These are phyloP conservation scores for Nilaparvata lugens DNA, from an alignment of 1,140 invertebrate genomes.

Conservation along the genomic window DNA sequence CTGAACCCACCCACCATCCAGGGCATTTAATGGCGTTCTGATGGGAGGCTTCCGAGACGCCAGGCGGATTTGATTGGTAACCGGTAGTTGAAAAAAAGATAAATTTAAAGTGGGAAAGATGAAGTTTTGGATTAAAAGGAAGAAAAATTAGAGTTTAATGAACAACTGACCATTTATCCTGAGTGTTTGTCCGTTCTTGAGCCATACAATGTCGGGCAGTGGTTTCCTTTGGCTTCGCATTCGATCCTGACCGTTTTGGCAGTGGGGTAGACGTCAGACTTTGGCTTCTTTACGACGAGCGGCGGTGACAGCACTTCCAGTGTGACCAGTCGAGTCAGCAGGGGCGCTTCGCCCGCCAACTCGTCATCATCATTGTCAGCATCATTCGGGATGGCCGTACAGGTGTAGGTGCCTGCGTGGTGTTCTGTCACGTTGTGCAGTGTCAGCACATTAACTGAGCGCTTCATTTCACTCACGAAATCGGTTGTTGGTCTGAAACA, in stretches of 20 bases:
- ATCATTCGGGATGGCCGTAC: conserved; percentile 12
- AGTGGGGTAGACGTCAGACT: conserved; percentile 46
- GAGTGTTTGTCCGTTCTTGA: conserved; percentile 54
- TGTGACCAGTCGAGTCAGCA: conserved; percentile 15
- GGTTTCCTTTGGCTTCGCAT: conserved; percentile 55
- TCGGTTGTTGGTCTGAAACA: conserved; percentile 8
- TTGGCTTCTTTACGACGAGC: conserved; percentile 45
- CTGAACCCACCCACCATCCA: too few relatives aligned
- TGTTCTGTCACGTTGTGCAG: conserved; percentile 10
- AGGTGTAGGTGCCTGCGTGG: conserved; percentile 21
- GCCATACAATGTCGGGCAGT: conserved; percentile 52
- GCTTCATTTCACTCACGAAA: conserved; percentile 4
- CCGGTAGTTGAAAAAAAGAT: too few relatives aligned
- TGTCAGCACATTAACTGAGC: conserved; percentile 18
- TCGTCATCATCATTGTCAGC: background rate
- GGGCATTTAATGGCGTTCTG: too few relatives aligned
- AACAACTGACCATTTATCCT: conserved; percentile 42
- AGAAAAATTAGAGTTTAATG: too few relatives aligned
- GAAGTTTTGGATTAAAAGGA: too few relatives aligned
- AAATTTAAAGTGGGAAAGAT: too few relatives aligned
- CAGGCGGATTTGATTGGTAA: too few relatives aligned
- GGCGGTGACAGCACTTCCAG: conserved; percentile 49
- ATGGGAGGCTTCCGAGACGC: too few relatives aligned
- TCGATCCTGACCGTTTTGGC: conserved; percentile 58
- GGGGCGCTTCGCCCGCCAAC: background rate